Percentiles rank a stretch among this genome's conserved stretches.
Conservation (phyloP, 1,140 invertebrate species). For the Lucilia sericata region DNA sequence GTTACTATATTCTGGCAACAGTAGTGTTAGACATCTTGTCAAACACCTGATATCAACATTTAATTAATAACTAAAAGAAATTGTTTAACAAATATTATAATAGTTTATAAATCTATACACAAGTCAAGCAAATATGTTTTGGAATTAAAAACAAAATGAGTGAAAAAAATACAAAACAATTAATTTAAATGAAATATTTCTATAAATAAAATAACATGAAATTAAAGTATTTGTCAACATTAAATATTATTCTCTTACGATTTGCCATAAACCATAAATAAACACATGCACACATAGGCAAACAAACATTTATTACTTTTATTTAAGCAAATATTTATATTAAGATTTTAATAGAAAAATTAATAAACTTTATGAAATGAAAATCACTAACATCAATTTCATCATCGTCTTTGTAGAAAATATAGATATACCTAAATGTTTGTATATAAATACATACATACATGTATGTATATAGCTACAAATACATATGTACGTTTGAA, state of each 20-base stretch:
- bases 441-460: background rate
- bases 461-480: background rate
- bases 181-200: background rate
- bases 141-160: background rate
- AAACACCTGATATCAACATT: background rate
- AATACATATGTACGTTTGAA: background rate
- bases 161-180: background rate
- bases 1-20: background rate
- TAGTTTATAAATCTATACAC: no score
- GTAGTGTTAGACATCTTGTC: background rate
- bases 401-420: background rate
- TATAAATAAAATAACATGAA: background rate
- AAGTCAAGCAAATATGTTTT: no score
- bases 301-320: background rate
- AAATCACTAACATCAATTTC: background rate
- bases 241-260: no score
- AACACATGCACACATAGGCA: background rate
- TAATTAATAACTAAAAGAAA: background rate
- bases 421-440: background rate
- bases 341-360: background rate
- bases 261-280: background rate
- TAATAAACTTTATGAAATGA: background rate
- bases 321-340: background rate
- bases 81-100: no score
- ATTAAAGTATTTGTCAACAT: no score